Base-by-base conservation (phyloP, 2,888 invertebrate species). In the Protophormia terraenovae region DNA sequence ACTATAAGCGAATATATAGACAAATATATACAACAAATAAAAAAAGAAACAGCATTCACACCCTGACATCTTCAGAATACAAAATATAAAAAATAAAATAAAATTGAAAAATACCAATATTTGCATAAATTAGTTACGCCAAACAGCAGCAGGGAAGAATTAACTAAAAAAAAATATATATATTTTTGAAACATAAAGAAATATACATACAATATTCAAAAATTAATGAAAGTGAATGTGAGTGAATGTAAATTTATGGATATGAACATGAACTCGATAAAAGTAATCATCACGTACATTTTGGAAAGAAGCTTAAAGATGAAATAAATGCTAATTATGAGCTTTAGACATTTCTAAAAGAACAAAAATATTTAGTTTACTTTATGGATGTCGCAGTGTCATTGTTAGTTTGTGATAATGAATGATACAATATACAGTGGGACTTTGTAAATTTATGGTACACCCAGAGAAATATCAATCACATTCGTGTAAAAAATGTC, bases 91-190 rank as follows among this genome's bases (percentile, higher is more conserved):
- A 32, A 77, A 35, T 50, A 67, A 75, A 60, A 76, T 69, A 50
- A 76, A 80, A 83, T 71, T 81, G 77, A 80, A 81, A 84, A 88
- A 86, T 86, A 88, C 88, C 86, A 90, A 91, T 91, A 91, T 91
- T 91, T 91, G 91, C 91, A 91, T 91, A 91, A 91, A 89, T 91
- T 91, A 89, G 91, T 87, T 81, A 88, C 90, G 90, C 91, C 58
- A 72, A 53, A 69, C 64, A 60, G 38, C 2, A 45, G 19, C 32
- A 10, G 29, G 14, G 14, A 45, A 35, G n/a, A 58, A n/a, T n/a
- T n/a, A n/a, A n/a, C n/a, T 47, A 22, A 0, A 35, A 29, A 29
- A n/a, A 14, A 55, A 14, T 35, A 27, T 10, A 55, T 72, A 79
- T 45, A 71, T 69, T 77, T 69, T 22, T 0, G 14, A 73, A 58